Base-by-base conservation (phyloP, 2,797 vertebrate species). In the Adrianichthys oophorus region DNA sequence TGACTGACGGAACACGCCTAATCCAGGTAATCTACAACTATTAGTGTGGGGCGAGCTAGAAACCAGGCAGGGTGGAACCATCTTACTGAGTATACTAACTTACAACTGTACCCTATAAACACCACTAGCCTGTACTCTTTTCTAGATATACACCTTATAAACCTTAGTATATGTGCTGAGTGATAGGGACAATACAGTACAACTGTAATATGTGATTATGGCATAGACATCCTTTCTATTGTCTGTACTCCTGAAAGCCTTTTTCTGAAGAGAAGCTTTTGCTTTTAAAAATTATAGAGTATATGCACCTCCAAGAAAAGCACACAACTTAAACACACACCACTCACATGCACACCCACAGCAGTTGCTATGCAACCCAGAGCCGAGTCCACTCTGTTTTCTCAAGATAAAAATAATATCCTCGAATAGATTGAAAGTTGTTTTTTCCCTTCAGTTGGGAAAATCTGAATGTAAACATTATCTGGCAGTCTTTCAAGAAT, bases 341-440 rank as follows among this genome's bases (percentile, higher is more conserved):
- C 52, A n/a, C 24, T 40, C 69, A 65, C 62, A 55, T 23, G 44
- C n/a, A 7, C 44, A 4, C 68, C 77, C 69, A 60, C 62, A 18
- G 57, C 52, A 75, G 90, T 90, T 92, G 89, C 90, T 88, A 90
- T 77, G 90, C 90, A 69, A 90, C 89, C 74, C 68, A 46, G 68
- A 82, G 76, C 49, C 3, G 56, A 66, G 80, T 85, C 80, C 80
- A 80, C 70, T 81, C 68, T n/a, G 60, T 78, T 78, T 70, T 58
- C 56, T 52, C 53, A 72, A 54, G 41, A 47, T 55, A 73, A 44
- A 71, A 81, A 59, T 4, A 19, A 37, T 72, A 68, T 74, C 72
- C 67, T 53, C 26, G 16, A 69, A 59, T 48, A 56, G 51, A 71
- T 70, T 61, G 58, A 62, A 50, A 15, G 19, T 68, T 4, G 10